These are phyloP conservation scores for Sipha flava DNA, from an alignment of 1,140 invertebrate species.

Conservation along the genomic window DNA sequence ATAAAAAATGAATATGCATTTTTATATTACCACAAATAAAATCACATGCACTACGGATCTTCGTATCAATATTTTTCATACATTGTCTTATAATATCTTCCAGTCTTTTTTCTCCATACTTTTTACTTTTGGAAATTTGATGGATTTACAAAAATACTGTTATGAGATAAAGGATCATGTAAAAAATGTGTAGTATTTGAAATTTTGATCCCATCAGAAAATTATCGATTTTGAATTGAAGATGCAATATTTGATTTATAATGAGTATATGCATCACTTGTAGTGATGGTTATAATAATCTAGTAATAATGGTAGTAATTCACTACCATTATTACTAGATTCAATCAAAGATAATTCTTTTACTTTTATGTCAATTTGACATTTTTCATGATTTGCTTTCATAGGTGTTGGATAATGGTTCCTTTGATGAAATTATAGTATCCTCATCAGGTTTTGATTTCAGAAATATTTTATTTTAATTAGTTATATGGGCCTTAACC, in stretches of 20 bases:
- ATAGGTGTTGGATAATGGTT: background rate
- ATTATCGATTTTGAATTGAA: background rate
- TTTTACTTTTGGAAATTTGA: no score
- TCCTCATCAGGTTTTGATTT: background rate
- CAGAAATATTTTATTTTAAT: no score
- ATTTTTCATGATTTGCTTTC: background rate
- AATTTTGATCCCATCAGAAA: background rate
- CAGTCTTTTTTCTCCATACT: slow-evolving; percentile 21
- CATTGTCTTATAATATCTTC: background rate
- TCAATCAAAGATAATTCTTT: slow-evolving; percentile 2
- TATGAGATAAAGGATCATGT: background rate
- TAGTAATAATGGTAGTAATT: no score
- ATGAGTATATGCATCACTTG: background rate
- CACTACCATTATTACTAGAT: background rate
- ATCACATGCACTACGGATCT: background rate
- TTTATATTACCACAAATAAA: background rate
- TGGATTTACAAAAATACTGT: slow-evolving; percentile 4
- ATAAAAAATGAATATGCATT: no score
- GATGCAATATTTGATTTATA: slow-evolving; percentile 8
- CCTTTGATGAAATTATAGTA: background rate
- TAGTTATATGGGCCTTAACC: no score
- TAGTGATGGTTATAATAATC: no score
- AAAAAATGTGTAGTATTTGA: background rate
- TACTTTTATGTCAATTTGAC: background rate
- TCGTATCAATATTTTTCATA: background rate